These are phyloP conservation scores for Dysmachus trigonus DNA, from an alignment of 2,888 invertebrate species.

Conservation along the genomic window DNA sequence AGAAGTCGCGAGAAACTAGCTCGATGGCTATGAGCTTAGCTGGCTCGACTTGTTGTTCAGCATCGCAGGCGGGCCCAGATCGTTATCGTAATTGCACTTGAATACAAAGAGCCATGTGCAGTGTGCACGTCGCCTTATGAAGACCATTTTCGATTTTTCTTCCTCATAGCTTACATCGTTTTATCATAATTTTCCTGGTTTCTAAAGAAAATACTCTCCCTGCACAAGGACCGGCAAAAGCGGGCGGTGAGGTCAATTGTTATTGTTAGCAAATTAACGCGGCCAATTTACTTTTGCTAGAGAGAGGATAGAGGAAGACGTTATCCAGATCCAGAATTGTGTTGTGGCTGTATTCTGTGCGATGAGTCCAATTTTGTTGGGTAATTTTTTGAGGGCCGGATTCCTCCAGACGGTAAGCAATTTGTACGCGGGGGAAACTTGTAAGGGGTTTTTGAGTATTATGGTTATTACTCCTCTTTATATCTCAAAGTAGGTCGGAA, in stretches of 20 bases:
- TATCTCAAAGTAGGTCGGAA: not conserved
- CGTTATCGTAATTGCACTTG: conserved; percentile 23
- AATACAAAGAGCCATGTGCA: not conserved
- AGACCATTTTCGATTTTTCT: not conserved
- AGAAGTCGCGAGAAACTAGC: not conserved
- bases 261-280: not conserved
- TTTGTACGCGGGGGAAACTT: not conserved
- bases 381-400: not conserved
- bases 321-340: not conserved
- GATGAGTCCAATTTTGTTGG: not conserved
- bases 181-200: not conserved
- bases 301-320: not conserved
- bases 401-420: not conserved
- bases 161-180: not conserved
- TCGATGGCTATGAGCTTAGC: not conserved
- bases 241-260: not conserved
- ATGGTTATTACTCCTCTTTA: not conserved
- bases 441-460: not conserved
- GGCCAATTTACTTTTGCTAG: not conserved
- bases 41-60: not conserved
- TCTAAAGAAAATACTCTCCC: not conserved
- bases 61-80: not conserved
- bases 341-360: not conserved
- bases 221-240: not conserved
- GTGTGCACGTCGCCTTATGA: not conserved